Base-by-base conservation (phyloP, 2,888 invertebrate species). In the Synanthedon tipuliformis region DNA sequence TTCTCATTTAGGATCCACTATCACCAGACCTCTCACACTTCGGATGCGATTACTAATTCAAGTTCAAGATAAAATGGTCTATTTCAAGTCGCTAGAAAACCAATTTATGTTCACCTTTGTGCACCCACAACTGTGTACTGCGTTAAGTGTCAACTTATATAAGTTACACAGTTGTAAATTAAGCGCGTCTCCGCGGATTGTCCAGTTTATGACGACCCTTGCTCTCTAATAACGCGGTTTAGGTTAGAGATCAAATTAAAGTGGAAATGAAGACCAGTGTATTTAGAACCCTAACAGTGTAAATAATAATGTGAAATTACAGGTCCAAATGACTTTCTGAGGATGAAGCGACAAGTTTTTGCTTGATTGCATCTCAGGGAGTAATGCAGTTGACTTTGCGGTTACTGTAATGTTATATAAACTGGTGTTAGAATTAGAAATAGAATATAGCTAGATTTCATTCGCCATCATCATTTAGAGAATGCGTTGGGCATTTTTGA, bases 281-380 rank as follows among this genome's bases (percentile, higher is more conserved):
- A 50, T 27, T 23, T 45, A 49, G 58, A 53, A 18, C 57, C 52
- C n/a, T 53, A 18, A 18, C 23, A 15, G 49, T 16, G 16, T 49
- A 23, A 10, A 12, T 45, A 49, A 18, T 49, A 23, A 23, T 49
- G 49, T 13, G 49, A 23, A 23, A 49, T 49, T 49, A 16, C 18
- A 49, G 49, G 49, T 16, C 49, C 16, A 49, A 54, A 53, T 45
- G 54, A 57, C 40, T 50, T 23, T 50, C 59, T 55, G 59, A 61
- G 69, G 69, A 69, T 62, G 64, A 61, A 55, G 56, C 59, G 59
- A 65, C 67, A 52, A 65, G 60, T 71, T 74, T 71, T 71, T 70
- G 57, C 58, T 53, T 56, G 58, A 66, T 64, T 63, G 61, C 62
- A 40, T 60, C 61, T 57, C 54, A 54, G 13, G 53, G 45, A 45